A percentile compares a stretch with the other conserved stretches of the same genome.
phyloP scores from a whole-genome alignment of 2,888 invertebrate genomes.

The Caenorhabditis zanzibari region DNA sequence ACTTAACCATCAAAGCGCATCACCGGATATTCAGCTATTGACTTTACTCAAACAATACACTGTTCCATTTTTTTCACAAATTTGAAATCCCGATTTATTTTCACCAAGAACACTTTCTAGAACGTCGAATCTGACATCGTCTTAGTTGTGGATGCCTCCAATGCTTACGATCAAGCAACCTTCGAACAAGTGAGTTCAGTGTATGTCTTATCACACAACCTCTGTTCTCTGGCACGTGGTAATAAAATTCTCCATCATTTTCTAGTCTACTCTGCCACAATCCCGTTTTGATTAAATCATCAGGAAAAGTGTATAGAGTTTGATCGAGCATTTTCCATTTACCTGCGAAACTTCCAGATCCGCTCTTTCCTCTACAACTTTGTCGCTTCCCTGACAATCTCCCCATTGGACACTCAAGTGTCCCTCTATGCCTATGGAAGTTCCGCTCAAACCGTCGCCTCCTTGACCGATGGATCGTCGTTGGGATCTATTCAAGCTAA shows the following conservation, averaged over 20 bases:
- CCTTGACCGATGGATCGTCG: slow-evolving; percentile 54
- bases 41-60: too few species aligned
- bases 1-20: too few species aligned
- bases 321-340: background rate
- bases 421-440: slow-evolving; percentile 69
- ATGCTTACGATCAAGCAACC: slow-evolving; percentile 43
- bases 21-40: too few species aligned
- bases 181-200: slow-evolving; percentile 45
- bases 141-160: slow-evolving; percentile 58
- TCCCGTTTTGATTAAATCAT: background rate
- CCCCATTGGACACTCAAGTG: slow-evolving; percentile 67
- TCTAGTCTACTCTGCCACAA: slow-evolving; percentile 34
- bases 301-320: slow-evolving; percentile 9
- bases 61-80: too few species aligned
- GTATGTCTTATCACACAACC: background rate
- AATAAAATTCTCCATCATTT: background rate
- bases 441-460: slow-evolving; percentile 52
- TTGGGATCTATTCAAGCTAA: slow-evolving; percentile 42
- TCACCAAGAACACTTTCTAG: too few species aligned
- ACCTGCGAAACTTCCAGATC: slow-evolving; percentile 60
- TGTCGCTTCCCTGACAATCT: slow-evolving; percentile 61
- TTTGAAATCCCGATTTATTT: too few species aligned
- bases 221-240: slow-evolving; percentile 8
- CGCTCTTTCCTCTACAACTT: slow-evolving; percentile 61
- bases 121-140: slow-evolving; percentile 66